phyloP scores from a whole-genome alignment of 2,113 vertebrate species.

The Ptilonorhynchus violaceus region DNA sequence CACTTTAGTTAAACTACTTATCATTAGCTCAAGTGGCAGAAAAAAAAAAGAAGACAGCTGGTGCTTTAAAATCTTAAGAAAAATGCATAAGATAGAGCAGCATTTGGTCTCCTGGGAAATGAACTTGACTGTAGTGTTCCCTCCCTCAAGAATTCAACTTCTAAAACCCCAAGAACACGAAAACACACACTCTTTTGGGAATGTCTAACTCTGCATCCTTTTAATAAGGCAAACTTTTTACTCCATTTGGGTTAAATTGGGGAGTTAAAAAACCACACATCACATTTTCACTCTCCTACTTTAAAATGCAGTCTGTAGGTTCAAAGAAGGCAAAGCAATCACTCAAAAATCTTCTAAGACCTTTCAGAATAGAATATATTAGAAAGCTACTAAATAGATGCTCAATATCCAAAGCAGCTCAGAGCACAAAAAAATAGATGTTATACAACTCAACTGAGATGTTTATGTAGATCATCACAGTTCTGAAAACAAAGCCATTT shows the following conservation, averaged over 20 bases:
- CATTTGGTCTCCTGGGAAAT: background rate
- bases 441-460: background rate
- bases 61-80: conserved; percentile 6
- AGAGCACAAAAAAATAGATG: background rate
- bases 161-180: conserved; percentile 24
- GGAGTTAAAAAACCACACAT: conserved; percentile 28
- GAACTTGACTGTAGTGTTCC: conserved; percentile 3
- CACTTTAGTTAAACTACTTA: conserved; percentile 54
- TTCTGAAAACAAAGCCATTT: background rate
- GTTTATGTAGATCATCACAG: background rate
- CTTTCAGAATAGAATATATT: background rate
- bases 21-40: conserved; percentile 36
- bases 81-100: background rate
- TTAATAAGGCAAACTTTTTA: conserved; percentile 17
- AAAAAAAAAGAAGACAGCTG: background rate
- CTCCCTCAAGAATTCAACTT: conserved; percentile 10
- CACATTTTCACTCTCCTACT: background rate
- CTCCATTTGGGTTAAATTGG: conserved; percentile 23
- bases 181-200: background rate
- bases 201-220: background rate
- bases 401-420: background rate
- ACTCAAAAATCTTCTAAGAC: conserved; percentile 4
- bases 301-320: conserved; percentile 13
- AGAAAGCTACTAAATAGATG: background rate
- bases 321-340: conserved; percentile 21